Evolutionary conservation across 1,140 invertebrate species (phyloP).

Genomic region (Drosophila sproati): DNA sequence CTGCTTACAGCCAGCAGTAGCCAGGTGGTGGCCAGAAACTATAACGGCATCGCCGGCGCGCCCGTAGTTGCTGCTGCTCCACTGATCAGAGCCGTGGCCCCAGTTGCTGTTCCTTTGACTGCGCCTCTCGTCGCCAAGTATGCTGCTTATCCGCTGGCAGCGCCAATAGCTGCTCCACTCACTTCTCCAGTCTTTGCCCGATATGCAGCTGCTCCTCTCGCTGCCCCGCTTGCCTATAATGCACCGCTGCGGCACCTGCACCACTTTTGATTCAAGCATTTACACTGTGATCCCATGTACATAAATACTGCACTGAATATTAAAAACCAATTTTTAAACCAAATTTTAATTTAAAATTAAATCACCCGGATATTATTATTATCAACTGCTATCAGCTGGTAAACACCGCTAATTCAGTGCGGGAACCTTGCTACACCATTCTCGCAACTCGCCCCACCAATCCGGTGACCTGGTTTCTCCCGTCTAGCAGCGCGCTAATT

Average conservation of each 20-base stretch:
- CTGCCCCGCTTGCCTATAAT: constrained; percentile 12
- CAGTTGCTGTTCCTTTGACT: constrained; percentile 23
- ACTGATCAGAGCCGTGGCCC: constrained; percentile 2
- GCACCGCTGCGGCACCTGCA: constrained; percentile 31
- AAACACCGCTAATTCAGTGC: too few species aligned
- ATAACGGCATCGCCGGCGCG: constrained; percentile 77
- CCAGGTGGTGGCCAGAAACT: constrained; percentile 84
- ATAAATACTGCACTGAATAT: neutral
- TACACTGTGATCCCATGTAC: constrained; percentile 22
- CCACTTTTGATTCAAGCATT: constrained; percentile 27
- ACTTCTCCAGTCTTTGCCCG: neutral
- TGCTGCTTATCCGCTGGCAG: neutral
- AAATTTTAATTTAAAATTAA: too few species aligned
- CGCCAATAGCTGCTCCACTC: constrained; percentile 28
- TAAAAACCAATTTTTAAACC: neutral
- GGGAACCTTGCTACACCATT: too few species aligned
- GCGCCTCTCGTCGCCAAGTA: constrained; percentile 21
- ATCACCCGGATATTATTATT: too few species aligned
- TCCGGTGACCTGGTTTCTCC: too few species aligned
- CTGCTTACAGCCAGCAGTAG: constrained; percentile 84
- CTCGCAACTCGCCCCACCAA: too few species aligned
- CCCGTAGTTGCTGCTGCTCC: constrained; percentile 67
- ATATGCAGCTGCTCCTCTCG: constrained; percentile 5
- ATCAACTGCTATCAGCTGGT: too few species aligned
- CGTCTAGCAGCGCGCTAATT: too few species aligned